Evolutionary conservation across 2,113 vertebrate species (phyloP).

Genomic region (Dryoscopus gambensis): DNA sequence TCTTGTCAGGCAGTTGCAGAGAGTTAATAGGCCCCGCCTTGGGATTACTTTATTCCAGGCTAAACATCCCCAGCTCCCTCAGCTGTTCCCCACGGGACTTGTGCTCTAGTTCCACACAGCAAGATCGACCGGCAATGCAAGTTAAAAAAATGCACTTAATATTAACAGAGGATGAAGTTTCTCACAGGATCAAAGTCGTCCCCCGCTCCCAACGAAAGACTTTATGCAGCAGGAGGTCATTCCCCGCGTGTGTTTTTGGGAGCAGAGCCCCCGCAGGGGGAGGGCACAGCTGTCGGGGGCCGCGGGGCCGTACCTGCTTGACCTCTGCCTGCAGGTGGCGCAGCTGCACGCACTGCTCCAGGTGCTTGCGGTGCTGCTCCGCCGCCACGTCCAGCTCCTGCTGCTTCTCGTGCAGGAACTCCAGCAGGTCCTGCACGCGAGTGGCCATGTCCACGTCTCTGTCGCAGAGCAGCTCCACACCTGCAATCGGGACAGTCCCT

Average conservation of each 20-base stretch:
- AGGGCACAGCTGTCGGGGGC: accelerated
- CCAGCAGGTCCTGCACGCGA: conserved; percentile 92
- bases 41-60: background rate
- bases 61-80: background rate
- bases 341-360: conserved; percentile 97
- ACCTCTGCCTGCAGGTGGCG: conserved; percentile 97
- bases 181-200: background rate
- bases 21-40: accelerated
- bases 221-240: accelerated
- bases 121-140: accelerated
- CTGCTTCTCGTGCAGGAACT: conserved; percentile 98
- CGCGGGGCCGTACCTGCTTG: conserved; percentile 82
- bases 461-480: conserved; percentile 94
- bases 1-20: background rate
- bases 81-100: background rate
- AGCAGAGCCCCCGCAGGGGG: background rate
- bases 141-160: accelerated
- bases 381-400: conserved; percentile 91
- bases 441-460: conserved; percentile 97
- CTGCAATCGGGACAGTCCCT: conserved; percentile 31
- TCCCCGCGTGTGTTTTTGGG: accelerated
- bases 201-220: accelerated
- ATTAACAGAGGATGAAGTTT: background rate
- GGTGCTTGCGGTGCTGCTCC: conserved; percentile 92
- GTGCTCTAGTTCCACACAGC: background rate